Base-by-base conservation (phyloP, 2,113 vertebrate species). In the Poeciliopsis prolifica region DNA sequence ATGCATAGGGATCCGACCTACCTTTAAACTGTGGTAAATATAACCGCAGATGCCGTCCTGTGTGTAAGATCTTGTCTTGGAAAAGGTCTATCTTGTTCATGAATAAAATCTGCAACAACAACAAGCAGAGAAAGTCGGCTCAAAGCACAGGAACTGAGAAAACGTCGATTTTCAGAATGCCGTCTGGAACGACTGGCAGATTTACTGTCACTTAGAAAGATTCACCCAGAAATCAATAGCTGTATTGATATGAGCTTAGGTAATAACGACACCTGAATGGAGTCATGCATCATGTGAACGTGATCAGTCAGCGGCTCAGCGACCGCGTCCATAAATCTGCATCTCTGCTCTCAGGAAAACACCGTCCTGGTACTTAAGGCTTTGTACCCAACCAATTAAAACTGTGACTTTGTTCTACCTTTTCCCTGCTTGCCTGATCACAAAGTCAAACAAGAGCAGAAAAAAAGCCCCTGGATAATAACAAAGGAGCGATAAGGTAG, bases 81-180 rank as follows among this genome's bases (percentile, higher is more conserved):
- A 95, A 95, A 77, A 95, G 94, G 80, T 95, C 94, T 28, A 94
- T 94, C 91, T 95, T 95, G 85, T 95, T 95, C 93, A 95, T 92
- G 85, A 95, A 95, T 81, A 95, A 93, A 86, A 95, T 95, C 95
- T 95, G 90, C 19, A 92, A 90, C 26, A 65, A 67, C 61, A 78
- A 15, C 0, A 70, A 17, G 33, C 17, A 51, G 71, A 30, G 35
- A 61, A 42, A 42, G 5, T 19, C 4, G 44, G 51, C 22, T 58
- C 24, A 10, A 58, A 58, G 24, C 44, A 5, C 44, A 48, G 4
- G 17, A 48, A 48, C 44, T 19, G 5, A 48, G 31, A 58, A 72
- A 33, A 69, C 11, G 19, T 54, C 61, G 26, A 75, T 64, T 63
- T 79, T 33, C 24, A 58, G 33, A 70, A 31, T 73, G 26, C 8